phyloP scores from a whole-genome alignment of 1,140 invertebrate species.

The Nasonia giraulti region DNA sequence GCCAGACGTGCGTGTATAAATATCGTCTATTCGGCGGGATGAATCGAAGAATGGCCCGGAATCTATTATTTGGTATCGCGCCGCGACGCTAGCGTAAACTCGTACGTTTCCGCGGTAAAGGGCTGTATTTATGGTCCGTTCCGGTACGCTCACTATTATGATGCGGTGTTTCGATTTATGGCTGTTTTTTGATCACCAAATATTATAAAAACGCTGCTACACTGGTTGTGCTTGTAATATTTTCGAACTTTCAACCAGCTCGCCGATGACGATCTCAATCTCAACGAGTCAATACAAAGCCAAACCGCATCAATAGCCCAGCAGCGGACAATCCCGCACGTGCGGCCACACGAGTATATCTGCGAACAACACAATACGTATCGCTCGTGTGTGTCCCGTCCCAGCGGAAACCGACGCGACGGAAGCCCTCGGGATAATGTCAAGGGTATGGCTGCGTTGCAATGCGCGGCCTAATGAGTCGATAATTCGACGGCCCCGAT shows the following conservation, averaged over 20 bases:
- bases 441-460: not conserved
- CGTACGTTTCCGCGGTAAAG: not conserved
- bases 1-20: slow-evolving; percentile 24
- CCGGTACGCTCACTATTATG: not conserved
- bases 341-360: no score
- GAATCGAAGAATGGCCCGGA: slow-evolving; percentile 4
- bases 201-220: no score
- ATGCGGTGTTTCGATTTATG: not conserved
- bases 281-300: no score
- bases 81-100: not conserved
- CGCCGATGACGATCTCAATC: no score
- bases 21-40: slow-evolving; percentile 19
- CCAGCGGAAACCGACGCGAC: slow-evolving; percentile 3
- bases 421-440: slow-evolving; percentile 3
- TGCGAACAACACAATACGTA: no score
- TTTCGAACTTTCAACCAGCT: no score
- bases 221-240: no score
- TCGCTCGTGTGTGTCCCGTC: no score
- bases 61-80: slow-evolving; percentile 13
- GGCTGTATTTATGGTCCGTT: not conserved
- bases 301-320: no score
- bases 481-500: slow-evolving; percentile 9
- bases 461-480: not conserved
- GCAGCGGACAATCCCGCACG: no score
- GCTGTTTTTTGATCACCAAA: no score